Conservation (phyloP, 2,113 vertebrate genomes). For the Setophaga coronata region DNA sequence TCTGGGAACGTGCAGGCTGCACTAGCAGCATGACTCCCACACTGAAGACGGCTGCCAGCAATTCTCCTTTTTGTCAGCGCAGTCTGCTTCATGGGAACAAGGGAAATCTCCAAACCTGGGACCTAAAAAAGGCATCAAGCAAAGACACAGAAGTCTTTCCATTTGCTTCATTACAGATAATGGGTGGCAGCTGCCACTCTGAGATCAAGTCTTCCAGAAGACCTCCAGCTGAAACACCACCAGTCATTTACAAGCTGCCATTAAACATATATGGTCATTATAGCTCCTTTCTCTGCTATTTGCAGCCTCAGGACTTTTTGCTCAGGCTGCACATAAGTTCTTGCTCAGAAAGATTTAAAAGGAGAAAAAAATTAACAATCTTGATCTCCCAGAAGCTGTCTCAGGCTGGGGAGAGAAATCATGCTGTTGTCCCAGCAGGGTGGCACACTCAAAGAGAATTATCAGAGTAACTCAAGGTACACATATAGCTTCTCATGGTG, state of each 20-base stretch:
- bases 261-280: conserved; percentile 7
- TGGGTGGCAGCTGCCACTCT: background rate
- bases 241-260: background rate
- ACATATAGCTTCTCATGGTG: background rate
- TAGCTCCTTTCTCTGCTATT: background rate
- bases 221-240: conserved; percentile 28
- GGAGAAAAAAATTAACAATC: background rate
- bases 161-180: conserved; percentile 35
- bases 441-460: background rate
- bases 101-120: conserved; percentile 1
- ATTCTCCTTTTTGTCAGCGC: conserved; percentile 8
- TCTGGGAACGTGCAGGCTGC: background rate
- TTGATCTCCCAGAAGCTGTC: background rate
- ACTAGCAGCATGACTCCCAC: background rate
- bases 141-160: conserved; percentile 8
- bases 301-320: conserved; percentile 33
- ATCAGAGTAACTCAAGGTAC: background rate
- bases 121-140: conserved; percentile 13
- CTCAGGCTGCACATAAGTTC: conserved; percentile 46
- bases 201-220: conserved; percentile 21
- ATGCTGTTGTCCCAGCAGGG: background rate
- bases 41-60: background rate
- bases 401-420: background rate
- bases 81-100: background rate
- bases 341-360: conserved; percentile 14